phyloP scores from a whole-genome alignment of 2,888 invertebrate genomes.

The Drosophila parthenogenetica region DNA sequence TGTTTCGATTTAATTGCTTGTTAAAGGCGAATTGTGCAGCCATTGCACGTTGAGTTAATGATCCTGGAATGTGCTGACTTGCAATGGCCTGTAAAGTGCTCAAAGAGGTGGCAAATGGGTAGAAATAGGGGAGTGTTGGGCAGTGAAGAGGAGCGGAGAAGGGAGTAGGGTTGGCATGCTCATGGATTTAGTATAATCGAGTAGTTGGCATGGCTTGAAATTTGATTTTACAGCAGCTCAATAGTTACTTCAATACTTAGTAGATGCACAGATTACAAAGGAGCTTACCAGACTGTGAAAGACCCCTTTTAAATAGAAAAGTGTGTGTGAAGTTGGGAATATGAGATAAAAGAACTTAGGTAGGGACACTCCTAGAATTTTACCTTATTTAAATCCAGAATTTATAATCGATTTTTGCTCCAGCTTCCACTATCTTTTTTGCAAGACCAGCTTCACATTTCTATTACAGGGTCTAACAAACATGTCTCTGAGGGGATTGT shows the following conservation, averaged over 20 bases:
- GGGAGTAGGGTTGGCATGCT: background rate
- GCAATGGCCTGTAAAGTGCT: constrained; percentile 52
- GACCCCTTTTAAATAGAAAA: background rate
- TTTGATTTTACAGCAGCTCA: constrained; percentile 44
- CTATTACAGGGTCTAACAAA: background rate
- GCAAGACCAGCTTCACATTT: background rate
- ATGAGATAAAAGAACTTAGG: too few species aligned
- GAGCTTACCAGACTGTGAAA: background rate
- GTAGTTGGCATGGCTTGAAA: constrained; percentile 26
- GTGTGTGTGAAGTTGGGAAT: too few species aligned
- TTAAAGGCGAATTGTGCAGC: constrained; percentile 79
- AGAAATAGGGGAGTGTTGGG: background rate
- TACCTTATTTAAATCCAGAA: too few species aligned
- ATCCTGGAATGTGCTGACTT: constrained; percentile 79
- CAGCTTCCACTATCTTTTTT: background rate
- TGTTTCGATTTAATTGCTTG: constrained; percentile 81
- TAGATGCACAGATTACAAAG: too few species aligned
- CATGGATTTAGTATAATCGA: constrained; percentile 14
- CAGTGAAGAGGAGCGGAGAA: background rate
- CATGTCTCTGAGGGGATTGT: background rate
- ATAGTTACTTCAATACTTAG: constrained; percentile 13
- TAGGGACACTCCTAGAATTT: too few species aligned
- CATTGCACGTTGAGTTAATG: constrained; percentile 72
- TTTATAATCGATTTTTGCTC: too few species aligned
- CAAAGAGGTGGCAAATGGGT: background rate